These are phyloP conservation scores for Agonopterix arenella DNA, from an alignment of 2,888 invertebrate species.

Conservation along the genomic window DNA sequence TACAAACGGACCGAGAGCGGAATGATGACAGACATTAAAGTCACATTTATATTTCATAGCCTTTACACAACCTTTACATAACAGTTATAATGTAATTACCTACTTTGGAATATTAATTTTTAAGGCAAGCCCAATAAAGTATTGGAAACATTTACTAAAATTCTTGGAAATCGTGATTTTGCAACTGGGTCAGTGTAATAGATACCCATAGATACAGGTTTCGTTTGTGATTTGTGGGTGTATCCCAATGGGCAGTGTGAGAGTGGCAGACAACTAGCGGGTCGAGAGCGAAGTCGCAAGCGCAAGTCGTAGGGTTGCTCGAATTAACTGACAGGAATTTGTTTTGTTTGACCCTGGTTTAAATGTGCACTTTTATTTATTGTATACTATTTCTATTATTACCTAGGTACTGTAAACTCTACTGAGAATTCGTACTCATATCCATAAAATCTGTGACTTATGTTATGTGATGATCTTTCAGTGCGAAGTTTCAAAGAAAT, in stretches of 20 bases:
- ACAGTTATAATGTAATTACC: neutral
- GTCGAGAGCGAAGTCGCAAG: constrained; percentile 10
- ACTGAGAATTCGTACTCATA: too few relatives aligned
- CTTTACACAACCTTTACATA: constrained; percentile 8
- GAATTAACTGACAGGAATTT: too few relatives aligned
- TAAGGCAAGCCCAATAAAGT: constrained; percentile 6
- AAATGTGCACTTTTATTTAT: too few relatives aligned
- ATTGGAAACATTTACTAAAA: constrained; percentile 1
- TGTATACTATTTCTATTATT: too few relatives aligned
- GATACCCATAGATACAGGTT: constrained; percentile 42
- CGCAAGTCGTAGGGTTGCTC: constrained; percentile 17
- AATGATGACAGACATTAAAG: neutral
- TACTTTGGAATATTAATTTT: constrained; percentile 4
- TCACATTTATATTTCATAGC: constrained; percentile 2
- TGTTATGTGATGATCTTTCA: too few relatives aligned
- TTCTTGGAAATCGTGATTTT: constrained; percentile 35
- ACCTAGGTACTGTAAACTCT: too few relatives aligned
- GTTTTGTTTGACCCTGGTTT: too few relatives aligned
- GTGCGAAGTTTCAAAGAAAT: too few relatives aligned
- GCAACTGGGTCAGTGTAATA: constrained; percentile 56
- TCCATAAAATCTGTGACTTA: too few relatives aligned
- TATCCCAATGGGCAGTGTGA: constrained; percentile 66
- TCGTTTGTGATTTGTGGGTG: constrained; percentile 63
- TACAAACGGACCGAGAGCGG: neutral
- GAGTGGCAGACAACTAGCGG: constrained; percentile 30